A percentile compares a stretch with the other conserved stretches of the same genome.
Conservation (phyloP, 2,888 invertebrate genomes). For the Mechanitis messenoides region DNA sequence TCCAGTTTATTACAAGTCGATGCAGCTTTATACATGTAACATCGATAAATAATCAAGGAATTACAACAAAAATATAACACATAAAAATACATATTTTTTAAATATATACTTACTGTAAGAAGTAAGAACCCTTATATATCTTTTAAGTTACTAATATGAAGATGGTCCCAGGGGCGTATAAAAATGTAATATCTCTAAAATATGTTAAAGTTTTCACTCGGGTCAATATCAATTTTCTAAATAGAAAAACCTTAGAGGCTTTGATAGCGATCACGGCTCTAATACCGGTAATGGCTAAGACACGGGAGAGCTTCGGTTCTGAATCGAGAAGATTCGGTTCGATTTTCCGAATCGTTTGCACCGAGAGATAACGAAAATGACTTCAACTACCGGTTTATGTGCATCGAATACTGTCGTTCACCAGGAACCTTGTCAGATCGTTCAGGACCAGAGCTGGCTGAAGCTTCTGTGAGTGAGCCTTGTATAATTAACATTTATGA, state of each 20-base stretch:
- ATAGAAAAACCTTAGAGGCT: constrained; percentile 25
- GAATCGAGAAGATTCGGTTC: constrained; percentile 42
- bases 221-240: constrained; percentile 21
- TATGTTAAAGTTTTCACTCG: neutral
- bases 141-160: no score
- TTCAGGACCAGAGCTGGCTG: constrained; percentile 22
- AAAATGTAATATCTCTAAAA: constrained; percentile 1
- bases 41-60: no score
- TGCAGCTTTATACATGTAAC: no score
- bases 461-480: constrained; percentile 14
- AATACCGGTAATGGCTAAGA: constrained; percentile 70
- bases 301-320: constrained; percentile 26
- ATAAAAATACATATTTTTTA: no score
- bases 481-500: neutral
- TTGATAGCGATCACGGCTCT: constrained; percentile 37
- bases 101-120: no score
- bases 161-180: neutral
- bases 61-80: no score
- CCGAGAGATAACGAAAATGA: constrained; percentile 64
- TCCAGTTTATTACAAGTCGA: no score
- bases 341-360: constrained; percentile 73
- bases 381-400: constrained; percentile 54
- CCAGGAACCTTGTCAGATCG: constrained; percentile 35
- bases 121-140: no score
- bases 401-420: constrained; percentile 40